These are phyloP conservation scores for Atta colombica DNA, from an alignment of 1,140 invertebrate genomes.

Conservation along the genomic window DNA sequence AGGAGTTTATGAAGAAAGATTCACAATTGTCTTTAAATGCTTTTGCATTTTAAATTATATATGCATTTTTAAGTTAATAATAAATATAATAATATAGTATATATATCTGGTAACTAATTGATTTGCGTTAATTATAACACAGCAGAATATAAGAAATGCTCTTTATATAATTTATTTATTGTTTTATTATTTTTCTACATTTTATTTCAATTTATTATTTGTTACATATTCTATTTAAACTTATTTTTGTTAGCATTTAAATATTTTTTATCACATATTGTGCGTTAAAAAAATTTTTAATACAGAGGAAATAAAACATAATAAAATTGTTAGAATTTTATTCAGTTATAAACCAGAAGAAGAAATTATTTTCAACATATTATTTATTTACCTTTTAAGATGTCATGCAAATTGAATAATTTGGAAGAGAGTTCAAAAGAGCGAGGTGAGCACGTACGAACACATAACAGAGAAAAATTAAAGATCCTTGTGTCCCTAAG, in stretches of 20 bases:
- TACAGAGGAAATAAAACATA: background rate
- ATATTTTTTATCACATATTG: too few relatives aligned
- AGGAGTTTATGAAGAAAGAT: background rate
- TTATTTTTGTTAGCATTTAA: background rate
- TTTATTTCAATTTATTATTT: background rate
- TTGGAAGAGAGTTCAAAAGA: background rate
- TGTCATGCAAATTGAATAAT: slow-evolving; percentile 22
- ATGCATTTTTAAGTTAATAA: background rate
- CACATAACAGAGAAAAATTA: slow-evolving; percentile 41
- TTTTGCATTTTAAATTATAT: background rate
- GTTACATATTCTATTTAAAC: background rate
- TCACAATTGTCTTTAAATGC: background rate
- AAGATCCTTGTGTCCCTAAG: background rate
- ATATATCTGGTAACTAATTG: background rate
- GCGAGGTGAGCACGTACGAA: background rate
- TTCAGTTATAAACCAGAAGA: background rate
- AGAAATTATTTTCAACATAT: background rate
- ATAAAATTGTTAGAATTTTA: background rate
- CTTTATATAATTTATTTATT: background rate
- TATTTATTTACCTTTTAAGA: background rate
- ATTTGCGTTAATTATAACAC: too few relatives aligned
- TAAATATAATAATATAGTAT: background rate
- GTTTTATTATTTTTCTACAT: too few relatives aligned
- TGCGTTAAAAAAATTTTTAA: background rate
- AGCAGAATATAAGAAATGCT: too few relatives aligned